These are phyloP conservation scores for Drosophila birchii DNA, from an alignment of 2,888 invertebrate genomes.

Conservation along the genomic window DNA sequence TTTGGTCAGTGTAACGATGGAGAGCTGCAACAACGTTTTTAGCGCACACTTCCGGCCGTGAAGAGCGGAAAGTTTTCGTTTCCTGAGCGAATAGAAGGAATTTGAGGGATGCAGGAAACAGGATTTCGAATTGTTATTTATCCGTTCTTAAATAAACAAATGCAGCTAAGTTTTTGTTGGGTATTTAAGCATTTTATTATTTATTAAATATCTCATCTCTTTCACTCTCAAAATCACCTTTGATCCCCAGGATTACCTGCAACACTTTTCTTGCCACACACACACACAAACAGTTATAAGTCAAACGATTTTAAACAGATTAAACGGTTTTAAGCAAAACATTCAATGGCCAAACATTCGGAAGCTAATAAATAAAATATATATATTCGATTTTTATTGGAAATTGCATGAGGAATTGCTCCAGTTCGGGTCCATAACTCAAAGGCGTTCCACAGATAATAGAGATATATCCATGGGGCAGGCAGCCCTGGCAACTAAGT, in stretches of 20 bases:
- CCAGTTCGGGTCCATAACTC: conserved; percentile 27
- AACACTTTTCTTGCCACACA: background rate
- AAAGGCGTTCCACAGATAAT: conserved; percentile 11
- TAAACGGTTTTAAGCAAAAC: conserved; percentile 11
- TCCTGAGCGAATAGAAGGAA: conserved; percentile 4
- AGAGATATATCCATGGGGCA: background rate
- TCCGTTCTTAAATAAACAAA: background rate
- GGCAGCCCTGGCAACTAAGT: conserved; percentile 12
- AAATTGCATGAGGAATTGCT: conserved; percentile 15
- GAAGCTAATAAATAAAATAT: conserved; percentile 1
- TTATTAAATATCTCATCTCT: background rate
- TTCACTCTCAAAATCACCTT: background rate
- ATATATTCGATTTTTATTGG: conserved; percentile 4
- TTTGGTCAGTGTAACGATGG: conserved; percentile 6
- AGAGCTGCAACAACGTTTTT: conserved; percentile 19
- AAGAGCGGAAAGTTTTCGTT: conserved; percentile 39
- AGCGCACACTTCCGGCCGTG: conserved; percentile 31
- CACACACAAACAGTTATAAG: background rate
- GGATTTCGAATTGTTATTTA: background rate
- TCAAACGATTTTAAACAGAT: conserved; percentile 1
- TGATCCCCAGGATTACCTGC: background rate
- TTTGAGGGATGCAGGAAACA: conserved; percentile 19
- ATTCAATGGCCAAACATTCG: background rate
- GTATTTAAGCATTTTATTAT: background rate
- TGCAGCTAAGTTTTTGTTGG: background rate